Evolutionary conservation across 2,888 invertebrate genomes (phyloP), one percentile per base, ranked within the genome.

Genomic region (Ganaspis brasiliensis): DNA sequence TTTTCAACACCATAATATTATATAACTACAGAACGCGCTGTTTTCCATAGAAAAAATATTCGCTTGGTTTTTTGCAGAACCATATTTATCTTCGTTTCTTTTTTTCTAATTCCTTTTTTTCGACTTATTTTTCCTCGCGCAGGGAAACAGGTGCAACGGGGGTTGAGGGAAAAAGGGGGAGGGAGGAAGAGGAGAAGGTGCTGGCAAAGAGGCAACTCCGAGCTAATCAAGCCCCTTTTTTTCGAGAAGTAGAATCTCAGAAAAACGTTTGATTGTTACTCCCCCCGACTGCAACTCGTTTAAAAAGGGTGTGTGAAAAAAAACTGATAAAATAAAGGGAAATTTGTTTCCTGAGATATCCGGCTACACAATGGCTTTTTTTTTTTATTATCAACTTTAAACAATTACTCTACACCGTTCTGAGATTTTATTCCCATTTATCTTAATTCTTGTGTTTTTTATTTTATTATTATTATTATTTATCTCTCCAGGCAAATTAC

Each of bases 31-130:
- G 79, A 78, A 79, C 74, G 76, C 76, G 77, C 73, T 73, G 73
- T 77, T 81, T 81, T 79, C 79, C 80, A 82, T 82, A 80, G 80
- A 83, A 82, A 82, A 82, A 83, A 82, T 82, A 82, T 80, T 79
- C 14, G 24, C 71, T 56, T 57, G 57, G 63, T 52, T 19, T 8
- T 19, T 40, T 55, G 49, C 73, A 35, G 45, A 45, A 73, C 31
- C 40, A 35, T n/a, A n/a, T 75, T 85, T 79, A 73, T 75, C 55
- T 73, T 81, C 71, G 63, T 78, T 77, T 76, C 40, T 74, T 78
- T 75, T 79, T 81, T 79, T 75, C 77, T 76, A 45, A 45, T 75
- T 75, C 37, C 4, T 70, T 78, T 75, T 79, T 63, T 76, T 79
- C 79, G 77, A 76, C 73, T 67, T 40, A 40, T 40, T 67, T 67